Percentiles rank a stretch among this genome's conserved stretches.
Conservation (phyloP, 2,113 vertebrate species). For the Pogona vitticeps region DNA sequence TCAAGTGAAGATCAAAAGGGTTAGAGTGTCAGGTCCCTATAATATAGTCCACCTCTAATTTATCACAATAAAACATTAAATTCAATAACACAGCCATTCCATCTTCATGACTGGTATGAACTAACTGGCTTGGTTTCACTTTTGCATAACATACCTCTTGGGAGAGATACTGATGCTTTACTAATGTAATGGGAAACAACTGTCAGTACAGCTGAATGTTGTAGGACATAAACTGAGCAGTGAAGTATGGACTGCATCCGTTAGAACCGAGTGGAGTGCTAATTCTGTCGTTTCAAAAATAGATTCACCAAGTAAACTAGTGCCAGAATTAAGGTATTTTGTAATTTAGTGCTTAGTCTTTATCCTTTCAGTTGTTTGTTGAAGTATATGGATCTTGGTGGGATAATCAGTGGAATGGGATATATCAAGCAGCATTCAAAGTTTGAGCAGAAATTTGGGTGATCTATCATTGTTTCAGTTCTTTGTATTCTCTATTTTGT, state of each 20-base stretch:
- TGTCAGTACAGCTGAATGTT: not conserved
- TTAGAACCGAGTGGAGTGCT: too few relatives aligned
- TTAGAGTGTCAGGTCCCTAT: too few relatives aligned
- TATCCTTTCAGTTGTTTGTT: not conserved
- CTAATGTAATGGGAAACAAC: not conserved
- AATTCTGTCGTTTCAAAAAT: not conserved
- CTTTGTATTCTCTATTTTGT: rapidly evolving
- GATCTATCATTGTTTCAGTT: not conserved
- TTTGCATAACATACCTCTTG: not conserved
- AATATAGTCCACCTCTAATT: too few relatives aligned
- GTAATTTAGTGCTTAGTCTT: not conserved
- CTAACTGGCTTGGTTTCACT: not conserved
- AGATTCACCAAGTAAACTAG: not conserved
- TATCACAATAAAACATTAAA: too few relatives aligned
- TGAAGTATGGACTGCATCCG: not conserved
- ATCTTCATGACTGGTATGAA: not conserved
- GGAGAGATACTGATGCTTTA: too few relatives aligned
- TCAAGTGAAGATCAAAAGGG: too few relatives aligned
- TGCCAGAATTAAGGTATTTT: not conserved
- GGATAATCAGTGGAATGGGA: not conserved
- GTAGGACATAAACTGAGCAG: not conserved
- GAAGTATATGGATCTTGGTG: not conserved
- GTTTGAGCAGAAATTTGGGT: not conserved
- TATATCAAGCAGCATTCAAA: rapidly evolving
- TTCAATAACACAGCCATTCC: not conserved